These are phyloP conservation scores for Pseudomyrmex concolor DNA, from an alignment of 1,140 invertebrate genomes.

Conservation along the genomic window DNA sequence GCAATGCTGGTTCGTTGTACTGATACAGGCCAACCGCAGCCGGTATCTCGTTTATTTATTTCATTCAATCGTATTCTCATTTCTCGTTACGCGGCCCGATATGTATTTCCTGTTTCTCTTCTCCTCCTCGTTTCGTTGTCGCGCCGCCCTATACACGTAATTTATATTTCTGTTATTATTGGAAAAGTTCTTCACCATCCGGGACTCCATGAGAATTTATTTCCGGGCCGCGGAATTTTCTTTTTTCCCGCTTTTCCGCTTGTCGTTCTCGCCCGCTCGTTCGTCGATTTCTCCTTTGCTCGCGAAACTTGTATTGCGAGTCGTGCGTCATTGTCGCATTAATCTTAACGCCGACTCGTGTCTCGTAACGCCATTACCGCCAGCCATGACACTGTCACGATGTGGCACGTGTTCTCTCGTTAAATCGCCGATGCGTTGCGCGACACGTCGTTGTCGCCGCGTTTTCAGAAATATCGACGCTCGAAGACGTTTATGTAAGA, in stretches of 20 bases:
- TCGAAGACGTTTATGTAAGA: slow-evolving; percentile 26
- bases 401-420: slow-evolving; percentile 40
- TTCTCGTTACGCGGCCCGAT: slow-evolving; percentile 51
- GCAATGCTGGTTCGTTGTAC: slow-evolving; percentile 7
- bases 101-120: slow-evolving; percentile 45
- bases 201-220: slow-evolving; percentile 54
- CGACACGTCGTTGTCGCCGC: neutral
- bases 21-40: slow-evolving; percentile 4
- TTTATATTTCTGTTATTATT: slow-evolving; percentile 63
- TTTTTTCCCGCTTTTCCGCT: neutral
- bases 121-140: slow-evolving; percentile 43
- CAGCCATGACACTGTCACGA: slow-evolving; percentile 36
- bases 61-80: slow-evolving; percentile 58
- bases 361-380: slow-evolving; percentile 27
- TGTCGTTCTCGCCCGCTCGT: neutral
- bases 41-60: slow-evolving; percentile 45
- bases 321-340: slow-evolving; percentile 45
- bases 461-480: slow-evolving; percentile 38
- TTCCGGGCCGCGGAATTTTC: slow-evolving; percentile 9
- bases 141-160: slow-evolving; percentile 36
- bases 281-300: neutral
- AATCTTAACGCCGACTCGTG: slow-evolving; percentile 32
- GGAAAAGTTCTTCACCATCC: slow-evolving; percentile 42
- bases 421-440: neutral
- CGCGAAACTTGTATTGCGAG: slow-evolving; percentile 26